phyloP scores from a whole-genome alignment of 2,888 invertebrate species.

The Patella depressa region DNA sequence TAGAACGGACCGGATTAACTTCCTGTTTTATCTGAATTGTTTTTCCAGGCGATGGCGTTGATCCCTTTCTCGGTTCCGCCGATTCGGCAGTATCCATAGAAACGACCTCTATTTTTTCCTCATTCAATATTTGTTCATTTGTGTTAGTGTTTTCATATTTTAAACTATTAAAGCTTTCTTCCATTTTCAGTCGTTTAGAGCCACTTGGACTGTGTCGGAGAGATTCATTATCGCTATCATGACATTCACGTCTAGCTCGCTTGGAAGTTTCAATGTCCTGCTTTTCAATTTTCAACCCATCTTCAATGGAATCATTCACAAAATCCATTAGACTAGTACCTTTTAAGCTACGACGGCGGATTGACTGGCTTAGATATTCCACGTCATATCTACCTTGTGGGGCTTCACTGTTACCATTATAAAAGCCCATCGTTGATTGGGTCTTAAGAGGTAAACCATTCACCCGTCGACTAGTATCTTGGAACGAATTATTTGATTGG shows the following conservation, averaged over 20 bases:
- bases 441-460: background rate
- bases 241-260: background rate
- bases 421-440: slow-evolving; percentile 3
- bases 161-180: background rate
- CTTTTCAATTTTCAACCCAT: background rate
- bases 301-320: background rate
- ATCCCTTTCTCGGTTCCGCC: background rate
- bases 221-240: background rate
- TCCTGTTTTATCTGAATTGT: background rate
- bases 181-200: background rate
- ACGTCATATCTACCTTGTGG: background rate
- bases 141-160: background rate
- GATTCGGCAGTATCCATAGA: background rate
- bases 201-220: background rate
- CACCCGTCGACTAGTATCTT: background rate
- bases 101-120: slow-evolving; percentile 1
- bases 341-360: background rate
- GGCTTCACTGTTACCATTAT: background rate
- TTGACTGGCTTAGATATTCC: slow-evolving; percentile 1
- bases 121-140: background rate
- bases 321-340: slow-evolving; percentile 10
- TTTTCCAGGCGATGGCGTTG: background rate
- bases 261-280: background rate
- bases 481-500: background rate
- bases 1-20: background rate